A percentile compares a stretch with the other conserved stretches of the same genome.
phyloP scores from a whole-genome alignment of 2,888 invertebrate species.

The Plemyria rubiginata region DNA sequence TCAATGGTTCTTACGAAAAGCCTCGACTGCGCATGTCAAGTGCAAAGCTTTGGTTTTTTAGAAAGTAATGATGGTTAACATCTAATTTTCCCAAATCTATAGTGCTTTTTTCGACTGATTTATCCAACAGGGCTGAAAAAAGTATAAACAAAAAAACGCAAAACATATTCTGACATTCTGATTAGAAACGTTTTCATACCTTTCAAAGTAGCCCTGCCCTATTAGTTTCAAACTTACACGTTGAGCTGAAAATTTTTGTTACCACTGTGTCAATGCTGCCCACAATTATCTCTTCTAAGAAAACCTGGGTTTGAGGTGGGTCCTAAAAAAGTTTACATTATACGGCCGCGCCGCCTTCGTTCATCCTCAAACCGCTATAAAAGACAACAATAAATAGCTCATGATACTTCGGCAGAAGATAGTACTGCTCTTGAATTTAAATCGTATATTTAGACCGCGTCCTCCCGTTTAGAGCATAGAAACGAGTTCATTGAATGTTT shows the following conservation, averaged over 20 bases:
- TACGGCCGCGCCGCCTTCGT: conserved; percentile 28
- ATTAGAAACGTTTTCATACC: too few relatives aligned
- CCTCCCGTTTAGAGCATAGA: conserved; percentile 76
- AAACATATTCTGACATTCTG: too few relatives aligned
- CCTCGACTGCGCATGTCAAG: neutral
- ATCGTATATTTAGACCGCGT: conserved; percentile 77
- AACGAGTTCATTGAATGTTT: conserved; percentile 77
- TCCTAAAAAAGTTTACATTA: conserved; percentile 26
- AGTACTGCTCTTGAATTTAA: conserved; percentile 78
- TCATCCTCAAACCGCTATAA: conserved; percentile 62
- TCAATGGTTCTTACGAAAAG: conserved; percentile 56
- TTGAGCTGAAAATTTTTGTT: too few relatives aligned
- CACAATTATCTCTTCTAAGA: neutral
- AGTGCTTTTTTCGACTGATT: too few relatives aligned
- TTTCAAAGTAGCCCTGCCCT: too few relatives aligned
- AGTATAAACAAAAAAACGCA: too few relatives aligned
- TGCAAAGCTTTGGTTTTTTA: neutral
- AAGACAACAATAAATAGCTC: conserved; percentile 71
- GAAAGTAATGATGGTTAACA: neutral
- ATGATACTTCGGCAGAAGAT: conserved; percentile 65
- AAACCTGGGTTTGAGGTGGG: neutral
- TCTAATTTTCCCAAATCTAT: neutral
- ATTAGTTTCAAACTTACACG: too few relatives aligned
- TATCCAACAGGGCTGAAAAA: neutral
- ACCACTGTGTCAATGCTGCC: too few relatives aligned